phyloP scores from a whole-genome alignment of 2,113 vertebrate species.

The Petaurus breviceps region DNA sequence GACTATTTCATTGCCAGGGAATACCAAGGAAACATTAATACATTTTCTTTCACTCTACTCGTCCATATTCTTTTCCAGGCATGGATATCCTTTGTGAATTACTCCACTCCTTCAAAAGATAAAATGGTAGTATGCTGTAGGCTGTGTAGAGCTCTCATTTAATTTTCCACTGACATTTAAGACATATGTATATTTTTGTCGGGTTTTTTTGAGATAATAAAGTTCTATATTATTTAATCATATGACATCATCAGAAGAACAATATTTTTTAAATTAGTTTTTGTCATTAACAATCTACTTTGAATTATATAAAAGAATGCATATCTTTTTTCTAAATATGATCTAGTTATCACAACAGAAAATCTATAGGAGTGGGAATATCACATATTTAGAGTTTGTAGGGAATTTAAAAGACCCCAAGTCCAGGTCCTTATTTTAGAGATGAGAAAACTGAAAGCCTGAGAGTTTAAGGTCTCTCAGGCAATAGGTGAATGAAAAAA shows the following conservation, averaged over 20 bases:
- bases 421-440: neutral
- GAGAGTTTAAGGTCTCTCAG: neutral
- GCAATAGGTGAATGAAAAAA: neutral
- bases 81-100: neutral
- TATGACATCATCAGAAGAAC: neutral
- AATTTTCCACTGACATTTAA: neutral
- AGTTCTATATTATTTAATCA: neutral
- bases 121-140: neutral
- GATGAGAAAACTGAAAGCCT: neutral
- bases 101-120: neutral
- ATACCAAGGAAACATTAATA: neutral
- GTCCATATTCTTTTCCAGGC: neutral
- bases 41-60: neutral
- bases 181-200: neutral
- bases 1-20: neutral
- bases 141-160: neutral
- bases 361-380: neutral
- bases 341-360: neutral
- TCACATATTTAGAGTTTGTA: neutral
- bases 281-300: neutral
- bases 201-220: neutral
- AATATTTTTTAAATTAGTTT: neutral
- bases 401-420: neutral
- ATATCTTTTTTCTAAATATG: neutral
- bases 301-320: neutral